Percentiles rank a stretch among this genome's conserved stretches.
Evolutionary conservation across 2,797 vertebrate genomes (phyloP).

Genomic region (Gymnopithys bicolor): DNA sequence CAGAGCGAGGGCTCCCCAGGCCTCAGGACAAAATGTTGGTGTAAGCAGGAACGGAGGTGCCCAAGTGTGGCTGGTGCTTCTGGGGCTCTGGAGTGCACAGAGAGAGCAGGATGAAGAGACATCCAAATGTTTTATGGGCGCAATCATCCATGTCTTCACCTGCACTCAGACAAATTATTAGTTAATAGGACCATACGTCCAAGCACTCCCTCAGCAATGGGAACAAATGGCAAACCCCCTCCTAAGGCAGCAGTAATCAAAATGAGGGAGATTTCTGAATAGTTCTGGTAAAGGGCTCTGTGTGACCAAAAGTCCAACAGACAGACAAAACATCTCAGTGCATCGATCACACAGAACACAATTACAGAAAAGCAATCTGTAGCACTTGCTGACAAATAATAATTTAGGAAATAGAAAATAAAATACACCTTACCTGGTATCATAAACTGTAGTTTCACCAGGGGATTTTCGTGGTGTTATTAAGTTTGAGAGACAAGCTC

Average conservation of each 20-base stretch:
- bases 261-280: neutral
- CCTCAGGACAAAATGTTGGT: neutral
- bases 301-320: neutral
- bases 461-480: slow-evolving; percentile 10
- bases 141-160: neutral
- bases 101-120: neutral
- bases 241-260: neutral
- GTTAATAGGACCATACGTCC: neutral
- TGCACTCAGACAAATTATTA: neutral
- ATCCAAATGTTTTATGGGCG: neutral
- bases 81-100: neutral
- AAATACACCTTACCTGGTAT: slow-evolving; percentile 15
- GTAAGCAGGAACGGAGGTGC: neutral
- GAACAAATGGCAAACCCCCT: neutral
- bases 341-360: neutral
- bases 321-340: neutral
- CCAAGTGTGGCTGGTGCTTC: fast-evolving
- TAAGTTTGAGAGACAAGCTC: slow-evolving; percentile 59
- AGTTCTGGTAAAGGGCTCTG: neutral
- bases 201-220: neutral
- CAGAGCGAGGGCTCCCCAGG: neutral
- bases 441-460: slow-evolving; percentile 11
- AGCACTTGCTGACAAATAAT: slow-evolving; percentile 43
- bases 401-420: slow-evolving; percentile 46
- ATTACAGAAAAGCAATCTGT: slow-evolving; percentile 38